These are phyloP conservation scores for Hemichromis elongatus DNA, from an alignment of 2,113 vertebrate genomes.

Conservation along the genomic window DNA sequence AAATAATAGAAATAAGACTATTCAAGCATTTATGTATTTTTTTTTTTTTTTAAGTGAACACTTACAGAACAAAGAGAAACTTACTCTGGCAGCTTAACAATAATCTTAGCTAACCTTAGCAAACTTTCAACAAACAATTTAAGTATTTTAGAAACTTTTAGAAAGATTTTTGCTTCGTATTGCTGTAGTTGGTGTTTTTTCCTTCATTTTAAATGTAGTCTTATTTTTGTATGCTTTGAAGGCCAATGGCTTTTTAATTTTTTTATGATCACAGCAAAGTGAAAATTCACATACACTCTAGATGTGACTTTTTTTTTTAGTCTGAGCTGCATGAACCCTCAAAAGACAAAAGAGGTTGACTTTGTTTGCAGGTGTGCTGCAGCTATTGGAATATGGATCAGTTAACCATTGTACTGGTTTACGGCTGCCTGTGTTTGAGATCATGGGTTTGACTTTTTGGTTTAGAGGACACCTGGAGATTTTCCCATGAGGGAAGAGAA, in stretches of 20 bases:
- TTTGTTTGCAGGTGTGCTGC: constrained; percentile 69
- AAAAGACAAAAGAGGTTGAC: constrained; percentile 40
- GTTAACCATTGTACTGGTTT: constrained; percentile 74
- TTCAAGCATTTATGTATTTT: background rate
- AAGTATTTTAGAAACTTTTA: constrained; percentile 40
- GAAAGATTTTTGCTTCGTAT: background rate
- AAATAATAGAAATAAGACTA: background rate
- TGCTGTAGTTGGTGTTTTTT: background rate
- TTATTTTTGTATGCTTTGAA: constrained; percentile 45
- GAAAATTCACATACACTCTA: background rate
- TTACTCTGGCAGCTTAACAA: constrained; percentile 20
- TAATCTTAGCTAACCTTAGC: background rate
- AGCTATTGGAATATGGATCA: constrained; percentile 71
- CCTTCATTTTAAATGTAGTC: constrained; percentile 26
- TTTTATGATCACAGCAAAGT: background rate
- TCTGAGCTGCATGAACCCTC: constrained; percentile 17
- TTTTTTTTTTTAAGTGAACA: background rate
- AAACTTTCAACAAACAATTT: background rate
- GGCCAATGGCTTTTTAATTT: constrained; percentile 32
- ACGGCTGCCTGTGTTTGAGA: constrained; percentile 60
- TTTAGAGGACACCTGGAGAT: constrained; percentile 73
- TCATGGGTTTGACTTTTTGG: constrained; percentile 54
- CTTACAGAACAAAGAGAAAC: background rate
- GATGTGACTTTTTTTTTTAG: constrained; percentile 23
- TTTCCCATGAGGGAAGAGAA: constrained; percentile 56